Evolutionary conservation across 2,888 invertebrate genomes (phyloP), one percentile per base, ranked within the genome.

Genomic region (Sinohyriopsis cumingii): DNA sequence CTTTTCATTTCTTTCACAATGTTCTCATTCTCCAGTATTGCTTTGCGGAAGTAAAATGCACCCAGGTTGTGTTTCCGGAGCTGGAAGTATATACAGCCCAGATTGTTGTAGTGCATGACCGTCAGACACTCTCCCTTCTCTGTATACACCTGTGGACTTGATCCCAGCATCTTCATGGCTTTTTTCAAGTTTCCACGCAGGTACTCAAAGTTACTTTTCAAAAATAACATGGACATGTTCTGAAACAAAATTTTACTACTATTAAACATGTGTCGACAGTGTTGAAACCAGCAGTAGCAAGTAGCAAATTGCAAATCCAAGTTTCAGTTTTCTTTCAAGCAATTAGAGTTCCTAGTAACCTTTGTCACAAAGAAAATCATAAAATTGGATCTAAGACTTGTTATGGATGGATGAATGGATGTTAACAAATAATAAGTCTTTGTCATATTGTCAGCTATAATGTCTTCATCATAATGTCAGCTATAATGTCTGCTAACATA

Each of bases 51-150:
- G 90, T 95, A 95, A 87, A 94, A 94, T 65, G 93, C 93, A 12
- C 95, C 95, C 72, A 96, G 91, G 89, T 94, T 94, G 63, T 94
- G 94, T 91, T 95, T 96, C 25, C 94, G 94, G 90, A 95, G 92
- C 56, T 94, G 94, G 86, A 95, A 93, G 90, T 96, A 94, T 79
- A 95, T 92, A 66, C 95, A 94, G 61, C 94, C 96, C 86, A 95
- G 92, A 85, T 96, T 95, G 87, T 96, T 96, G 86, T 94, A 94
- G 83, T 94, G 93, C 88, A 94, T 91, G 65, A 93, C 91, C 25
- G 92, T 91, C 18, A 93, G 90, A 70, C 92, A 92, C 88, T 94
- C 94, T 4, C 93, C 94, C 75, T 89, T 90, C 55, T 92, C 92
- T 78, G 79, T 80, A 63, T 82, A 78, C 67, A 81, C 78, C 71